phyloP scores from a whole-genome alignment of 1,140 invertebrate genomes.

The Drosophila burlai region DNA sequence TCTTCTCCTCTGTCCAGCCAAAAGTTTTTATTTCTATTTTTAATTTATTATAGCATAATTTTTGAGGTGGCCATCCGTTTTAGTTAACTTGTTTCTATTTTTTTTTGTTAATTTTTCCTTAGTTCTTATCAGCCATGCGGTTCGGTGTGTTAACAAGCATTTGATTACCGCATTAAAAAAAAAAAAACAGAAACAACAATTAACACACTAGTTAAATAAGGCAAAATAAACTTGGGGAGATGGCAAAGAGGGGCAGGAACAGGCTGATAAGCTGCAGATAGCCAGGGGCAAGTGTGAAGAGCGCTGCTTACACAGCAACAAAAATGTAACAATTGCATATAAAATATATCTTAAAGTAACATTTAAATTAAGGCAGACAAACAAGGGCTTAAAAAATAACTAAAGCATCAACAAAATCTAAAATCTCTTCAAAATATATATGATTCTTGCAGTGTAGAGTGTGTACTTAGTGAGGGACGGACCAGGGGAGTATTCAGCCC shows the following conservation, averaged over 20 bases:
- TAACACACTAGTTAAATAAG: constrained; percentile 62
- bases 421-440: not conserved
- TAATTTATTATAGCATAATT: constrained; percentile 74
- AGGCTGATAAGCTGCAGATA: constrained; percentile 54
- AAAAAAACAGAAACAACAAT: constrained; percentile 19
- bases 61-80: constrained; percentile 20
- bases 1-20: not conserved
- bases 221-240: constrained; percentile 17
- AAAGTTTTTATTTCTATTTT: constrained; percentile 12
- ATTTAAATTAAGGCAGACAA: not conserved
- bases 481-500: not conserved
- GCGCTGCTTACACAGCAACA: constrained; percentile 13
- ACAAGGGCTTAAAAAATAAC: not conserved
- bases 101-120: constrained; percentile 43
- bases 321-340: not conserved
- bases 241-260: constrained; percentile 8
- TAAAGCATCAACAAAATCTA: not conserved
- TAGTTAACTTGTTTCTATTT: not conserved
- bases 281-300: constrained; percentile 46
- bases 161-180: constrained; percentile 80
- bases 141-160: constrained; percentile 74
- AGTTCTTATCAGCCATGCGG: constrained; percentile 63
- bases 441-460: not conserved
- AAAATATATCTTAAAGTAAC: not conserved
- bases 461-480: not conserved